phyloP scores from a whole-genome alignment of 2,888 invertebrate species.

The Heliconius sara region DNA sequence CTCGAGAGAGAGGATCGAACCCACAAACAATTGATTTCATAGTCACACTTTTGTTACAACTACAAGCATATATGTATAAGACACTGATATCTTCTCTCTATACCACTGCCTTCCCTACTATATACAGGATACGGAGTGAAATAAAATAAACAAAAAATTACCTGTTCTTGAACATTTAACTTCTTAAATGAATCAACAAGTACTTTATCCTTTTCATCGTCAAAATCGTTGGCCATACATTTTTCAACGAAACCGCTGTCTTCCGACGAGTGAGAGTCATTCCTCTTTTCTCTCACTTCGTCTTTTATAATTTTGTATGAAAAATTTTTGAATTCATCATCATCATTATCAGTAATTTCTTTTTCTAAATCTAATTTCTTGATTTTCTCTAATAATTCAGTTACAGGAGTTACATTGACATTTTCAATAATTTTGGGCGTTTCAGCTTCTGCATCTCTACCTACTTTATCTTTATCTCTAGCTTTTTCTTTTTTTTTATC shows the following conservation, averaged over 20 bases:
- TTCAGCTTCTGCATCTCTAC: conserved; percentile 48
- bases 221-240: conserved; percentile 39
- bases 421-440: conserved; percentile 43
- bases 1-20: too few species aligned
- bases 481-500: conserved; percentile 53
- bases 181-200: conserved; percentile 19
- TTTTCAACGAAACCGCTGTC: conserved; percentile 72
- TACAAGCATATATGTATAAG: too few species aligned
- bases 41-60: background rate
- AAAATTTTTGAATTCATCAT: conserved; percentile 63
- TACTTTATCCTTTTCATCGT: conserved; percentile 48
- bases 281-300: conserved; percentile 56
- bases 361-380: conserved; percentile 55
- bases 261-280: conserved; percentile 68
- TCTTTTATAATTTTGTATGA: conserved; percentile 62
- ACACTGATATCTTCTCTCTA: background rate
- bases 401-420: conserved; percentile 51
- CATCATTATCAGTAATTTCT: conserved; percentile 51
- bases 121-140: background rate
- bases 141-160: conserved; percentile 44
- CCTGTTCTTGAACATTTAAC: conserved; percentile 33
- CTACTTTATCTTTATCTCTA: conserved; percentile 52
- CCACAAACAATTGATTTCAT: too few species aligned
- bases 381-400: conserved; percentile 57
- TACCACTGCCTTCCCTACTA: too few species aligned